Conservation (phyloP, 2,113 vertebrate genomes). For the Malurus melanocephalus region DNA sequence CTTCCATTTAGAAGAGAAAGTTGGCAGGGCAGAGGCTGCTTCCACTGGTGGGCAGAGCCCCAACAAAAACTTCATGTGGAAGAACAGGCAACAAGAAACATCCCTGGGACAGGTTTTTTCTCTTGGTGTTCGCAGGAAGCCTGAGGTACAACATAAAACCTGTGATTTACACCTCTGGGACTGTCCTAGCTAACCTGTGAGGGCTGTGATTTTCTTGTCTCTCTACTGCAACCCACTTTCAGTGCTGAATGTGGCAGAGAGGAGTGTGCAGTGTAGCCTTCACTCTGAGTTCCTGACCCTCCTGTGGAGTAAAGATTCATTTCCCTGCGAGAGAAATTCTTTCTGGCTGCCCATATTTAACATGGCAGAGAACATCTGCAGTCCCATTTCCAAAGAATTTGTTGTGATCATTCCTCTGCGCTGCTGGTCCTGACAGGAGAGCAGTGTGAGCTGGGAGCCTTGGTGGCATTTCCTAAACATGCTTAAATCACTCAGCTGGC, state of each 20-base stretch:
- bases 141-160: background rate
- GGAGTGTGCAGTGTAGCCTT: background rate
- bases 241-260: background rate
- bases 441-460: background rate
- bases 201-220: background rate
- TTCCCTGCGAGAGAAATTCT: background rate
- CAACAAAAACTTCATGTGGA: background rate
- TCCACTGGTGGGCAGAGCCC: background rate
- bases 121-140: background rate
- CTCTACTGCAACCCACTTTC: background rate
- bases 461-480: background rate
- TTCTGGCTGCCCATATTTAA: background rate
- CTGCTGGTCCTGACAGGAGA: background rate
- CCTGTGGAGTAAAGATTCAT: background rate
- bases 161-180: background rate
- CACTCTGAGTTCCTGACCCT: background rate
- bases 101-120: background rate
- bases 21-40: background rate
- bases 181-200: background rate
- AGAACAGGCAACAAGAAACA: background rate
- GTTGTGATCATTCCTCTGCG: background rate
- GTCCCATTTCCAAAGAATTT: background rate
- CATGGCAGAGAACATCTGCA: background rate
- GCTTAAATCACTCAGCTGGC: background rate
- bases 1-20: background rate